phyloP scores from a whole-genome alignment of 2,888 invertebrate species.

The Kuschelorhynchus macadamiae region DNA sequence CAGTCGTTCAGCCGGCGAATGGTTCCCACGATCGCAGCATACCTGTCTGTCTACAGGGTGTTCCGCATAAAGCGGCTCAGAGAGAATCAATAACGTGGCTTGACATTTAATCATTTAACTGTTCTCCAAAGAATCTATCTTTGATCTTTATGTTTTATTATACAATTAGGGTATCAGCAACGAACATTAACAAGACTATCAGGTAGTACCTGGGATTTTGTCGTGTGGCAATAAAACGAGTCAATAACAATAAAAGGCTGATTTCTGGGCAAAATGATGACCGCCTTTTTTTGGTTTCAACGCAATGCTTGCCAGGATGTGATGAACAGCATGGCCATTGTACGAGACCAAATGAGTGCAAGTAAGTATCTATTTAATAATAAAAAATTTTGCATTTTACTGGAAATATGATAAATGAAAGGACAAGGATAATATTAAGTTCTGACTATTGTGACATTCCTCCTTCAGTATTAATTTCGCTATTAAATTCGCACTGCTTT shows the following conservation, averaged over 20 bases:
- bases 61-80: conserved; percentile 48
- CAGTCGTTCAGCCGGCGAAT: conserved; percentile 63
- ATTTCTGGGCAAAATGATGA: not conserved
- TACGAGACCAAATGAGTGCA: conserved; percentile 94
- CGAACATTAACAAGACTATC: too few species aligned
- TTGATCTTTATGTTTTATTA: not conserved
- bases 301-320: conserved; percentile 94
- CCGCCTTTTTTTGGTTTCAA: conserved; percentile 76
- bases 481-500: too few species aligned
- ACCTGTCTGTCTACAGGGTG: conserved; percentile 67
- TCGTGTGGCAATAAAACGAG: too few species aligned
- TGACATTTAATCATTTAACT: conserved; percentile 45
- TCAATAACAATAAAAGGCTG: too few species aligned
- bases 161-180: conserved; percentile 6
- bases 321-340: conserved; percentile 92
- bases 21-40: conserved; percentile 68
- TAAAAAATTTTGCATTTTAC: not conserved
- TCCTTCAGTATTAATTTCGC: conserved; percentile 16
- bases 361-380: conserved; percentile 79
- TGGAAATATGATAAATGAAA: conserved; percentile 24
- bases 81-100: conserved; percentile 42
- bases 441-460: conserved; percentile 35
- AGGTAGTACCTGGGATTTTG: too few species aligned
- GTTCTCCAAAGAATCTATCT: conserved; percentile 17
- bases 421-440: conserved; percentile 27